Conservation (phyloP, 64 coral and sea anemone genomes). For the Acropora tenuis region DNA sequence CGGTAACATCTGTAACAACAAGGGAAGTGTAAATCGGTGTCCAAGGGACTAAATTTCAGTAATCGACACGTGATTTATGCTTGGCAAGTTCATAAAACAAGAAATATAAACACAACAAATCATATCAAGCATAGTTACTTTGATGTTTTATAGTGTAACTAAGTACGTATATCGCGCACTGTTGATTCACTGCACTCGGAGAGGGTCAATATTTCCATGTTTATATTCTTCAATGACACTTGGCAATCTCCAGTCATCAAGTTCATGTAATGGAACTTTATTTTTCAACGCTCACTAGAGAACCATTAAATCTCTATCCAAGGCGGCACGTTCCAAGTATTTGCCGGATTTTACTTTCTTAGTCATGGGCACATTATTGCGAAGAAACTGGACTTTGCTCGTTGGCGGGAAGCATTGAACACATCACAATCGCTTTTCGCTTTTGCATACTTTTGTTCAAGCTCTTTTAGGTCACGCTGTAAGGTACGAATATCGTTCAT, state of each 20-base stretch:
- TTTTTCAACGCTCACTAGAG: slow-evolving; percentile 38
- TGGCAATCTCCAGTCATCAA: slow-evolving; percentile 44
- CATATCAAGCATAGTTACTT: too few relatives aligned
- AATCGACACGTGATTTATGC: too few relatives aligned
- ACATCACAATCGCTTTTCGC: neutral
- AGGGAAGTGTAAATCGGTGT: too few relatives aligned
- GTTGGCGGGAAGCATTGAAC: slow-evolving; percentile 10
- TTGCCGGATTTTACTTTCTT: neutral
- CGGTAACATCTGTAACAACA: too few relatives aligned
- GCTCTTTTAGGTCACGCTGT: slow-evolving; percentile 28
- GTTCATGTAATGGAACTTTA: slow-evolving; percentile 58
- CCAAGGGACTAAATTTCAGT: too few relatives aligned
- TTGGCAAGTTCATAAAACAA: too few relatives aligned
- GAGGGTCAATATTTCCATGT: slow-evolving; percentile 51
- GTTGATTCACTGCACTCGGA: neutral
- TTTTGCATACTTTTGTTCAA: slow-evolving; percentile 41
- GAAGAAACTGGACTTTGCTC: slow-evolving; percentile 35
- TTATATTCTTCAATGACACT: slow-evolving; percentile 58
- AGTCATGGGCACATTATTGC: slow-evolving; percentile 1
- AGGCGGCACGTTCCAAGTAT: slow-evolving; percentile 21
- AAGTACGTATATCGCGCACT: too few relatives aligned
- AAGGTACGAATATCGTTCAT: neutral
- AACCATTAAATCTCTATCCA: slow-evolving; percentile 49
- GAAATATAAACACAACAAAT: too few relatives aligned
- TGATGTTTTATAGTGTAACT: too few relatives aligned